Evolutionary conservation across 2,797 vertebrate genomes (phyloP), one percentile per base, ranked within the genome.

Genomic region (Molossus alvarezi): DNA sequence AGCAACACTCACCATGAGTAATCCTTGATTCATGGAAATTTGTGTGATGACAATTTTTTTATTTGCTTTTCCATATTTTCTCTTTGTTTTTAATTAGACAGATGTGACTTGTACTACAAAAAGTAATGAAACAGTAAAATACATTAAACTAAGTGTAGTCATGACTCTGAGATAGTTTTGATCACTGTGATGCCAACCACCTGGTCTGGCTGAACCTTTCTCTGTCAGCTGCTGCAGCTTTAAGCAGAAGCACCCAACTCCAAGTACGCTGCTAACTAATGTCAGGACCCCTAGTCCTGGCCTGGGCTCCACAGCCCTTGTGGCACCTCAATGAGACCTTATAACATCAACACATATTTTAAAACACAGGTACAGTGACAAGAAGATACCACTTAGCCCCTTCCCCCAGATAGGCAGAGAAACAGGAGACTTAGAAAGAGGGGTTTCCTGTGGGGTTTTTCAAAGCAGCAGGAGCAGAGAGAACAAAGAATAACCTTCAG

Each of bases 401-500:
- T 23, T 87, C 67, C 9, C 85, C 45, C 62, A 15, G 23, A 82
- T 1, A 91, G 51, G 21, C 1, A 79, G 51, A 88, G 29, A 91
- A 88, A 75, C 14, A 8, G 7, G 37, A 88, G n/a, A 8, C 72
- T 51, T 33, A 53, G 60, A 37, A 21, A 76, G n/a, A 65, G 9
- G 27, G 17, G 15, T 62, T 29, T 55, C 27, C 20, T 11, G 0
- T 21, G 51, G 15, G 23, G 51, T 27, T 75, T 15, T 41, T 48
- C 67, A 29, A 67, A 91, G 29, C 53, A 88, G 45, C 11, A 83
- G 33, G 13, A 71, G 11, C 14, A 76, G 81, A 92, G 67, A 95
- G 77, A 96, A 95, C 91, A 97, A 95, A 92, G 93, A 95, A 83
- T 62, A 51, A 60, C 60, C 69, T 97, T 93, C 85, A 25, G 81